These are phyloP conservation scores for Tragelaphus scriptus DNA, from an alignment of 2,113 vertebrate species.

Conservation along the genomic window DNA sequence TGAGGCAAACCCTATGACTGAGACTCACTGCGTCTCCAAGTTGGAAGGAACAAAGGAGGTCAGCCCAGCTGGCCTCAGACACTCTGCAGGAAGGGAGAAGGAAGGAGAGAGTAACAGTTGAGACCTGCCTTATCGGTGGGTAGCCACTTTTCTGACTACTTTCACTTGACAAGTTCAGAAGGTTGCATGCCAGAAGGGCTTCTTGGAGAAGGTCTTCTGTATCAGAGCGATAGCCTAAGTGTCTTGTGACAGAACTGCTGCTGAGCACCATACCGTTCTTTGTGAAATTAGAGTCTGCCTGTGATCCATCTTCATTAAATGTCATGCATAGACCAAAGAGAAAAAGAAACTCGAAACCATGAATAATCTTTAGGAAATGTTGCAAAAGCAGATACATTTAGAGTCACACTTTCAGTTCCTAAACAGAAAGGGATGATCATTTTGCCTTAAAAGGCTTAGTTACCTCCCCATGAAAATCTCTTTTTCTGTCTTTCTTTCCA, in stretches of 20 bases:
- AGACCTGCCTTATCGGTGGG: neutral
- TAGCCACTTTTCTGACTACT: constrained; percentile 30
- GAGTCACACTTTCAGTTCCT: neutral
- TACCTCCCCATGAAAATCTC: neutral
- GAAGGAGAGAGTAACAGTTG: neutral
- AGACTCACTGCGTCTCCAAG: neutral
- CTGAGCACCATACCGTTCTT: neutral
- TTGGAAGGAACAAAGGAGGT: neutral
- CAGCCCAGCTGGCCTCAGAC: neutral
- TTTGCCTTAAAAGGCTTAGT: constrained; percentile 8
- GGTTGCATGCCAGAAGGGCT: constrained; percentile 38
- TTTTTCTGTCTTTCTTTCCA: neutral
- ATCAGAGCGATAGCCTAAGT: neutral
- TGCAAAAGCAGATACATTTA: neutral
- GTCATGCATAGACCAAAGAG: neutral
- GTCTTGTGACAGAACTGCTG: neutral
- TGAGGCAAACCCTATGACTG: neutral
- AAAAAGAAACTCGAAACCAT: neutral
- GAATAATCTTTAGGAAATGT: neutral
- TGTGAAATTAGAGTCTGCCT: neutral
- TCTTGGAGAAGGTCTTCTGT: constrained; percentile 22
- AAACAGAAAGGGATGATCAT: neutral
- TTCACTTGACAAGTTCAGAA: constrained; percentile 56
- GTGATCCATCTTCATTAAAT: constrained; percentile 33
- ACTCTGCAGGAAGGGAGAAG: neutral